phyloP scores from a whole-genome alignment of 2,113 vertebrate genomes.

The Phrynosoma platyrhinos region DNA sequence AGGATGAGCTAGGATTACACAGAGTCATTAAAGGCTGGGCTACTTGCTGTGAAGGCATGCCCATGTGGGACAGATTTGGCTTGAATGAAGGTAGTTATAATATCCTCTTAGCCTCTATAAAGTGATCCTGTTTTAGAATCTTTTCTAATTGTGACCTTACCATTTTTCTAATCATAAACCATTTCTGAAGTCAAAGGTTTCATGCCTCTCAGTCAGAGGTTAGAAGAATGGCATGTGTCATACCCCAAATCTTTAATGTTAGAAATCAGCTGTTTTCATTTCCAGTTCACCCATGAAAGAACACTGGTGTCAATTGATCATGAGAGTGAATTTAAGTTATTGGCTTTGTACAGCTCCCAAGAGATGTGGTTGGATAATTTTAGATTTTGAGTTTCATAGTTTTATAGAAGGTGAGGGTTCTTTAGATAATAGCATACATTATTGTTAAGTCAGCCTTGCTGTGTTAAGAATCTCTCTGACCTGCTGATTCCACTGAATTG shows the following conservation, averaged over 20 bases:
- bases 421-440: not conserved
- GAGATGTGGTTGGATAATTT: not conserved
- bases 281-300: not conserved
- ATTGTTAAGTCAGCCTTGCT: not conserved
- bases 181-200: conserved; percentile 51
- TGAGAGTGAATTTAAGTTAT: not conserved
- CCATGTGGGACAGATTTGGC: conserved; percentile 63
- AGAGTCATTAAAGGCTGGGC: conserved; percentile 65
- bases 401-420: not conserved
- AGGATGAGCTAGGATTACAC: conserved; percentile 71
- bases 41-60: conserved; percentile 65
- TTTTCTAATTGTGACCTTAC: conserved; percentile 65
- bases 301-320: not conserved
- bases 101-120: conserved; percentile 56
- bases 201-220: conserved; percentile 48
- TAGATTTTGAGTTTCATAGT: not conserved
- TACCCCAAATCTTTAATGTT: not conserved
- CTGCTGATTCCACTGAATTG: not conserved
- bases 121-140: conserved; percentile 62
- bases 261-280: not conserved
- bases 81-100: conserved; percentile 51
- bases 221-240: conserved; percentile 12
- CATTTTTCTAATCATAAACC: conserved; percentile 54
- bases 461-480: not conserved
- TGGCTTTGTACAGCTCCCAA: not conserved